Conservation (phyloP, 2,113 vertebrate genomes). For the Nanorana parkeri region DNA sequence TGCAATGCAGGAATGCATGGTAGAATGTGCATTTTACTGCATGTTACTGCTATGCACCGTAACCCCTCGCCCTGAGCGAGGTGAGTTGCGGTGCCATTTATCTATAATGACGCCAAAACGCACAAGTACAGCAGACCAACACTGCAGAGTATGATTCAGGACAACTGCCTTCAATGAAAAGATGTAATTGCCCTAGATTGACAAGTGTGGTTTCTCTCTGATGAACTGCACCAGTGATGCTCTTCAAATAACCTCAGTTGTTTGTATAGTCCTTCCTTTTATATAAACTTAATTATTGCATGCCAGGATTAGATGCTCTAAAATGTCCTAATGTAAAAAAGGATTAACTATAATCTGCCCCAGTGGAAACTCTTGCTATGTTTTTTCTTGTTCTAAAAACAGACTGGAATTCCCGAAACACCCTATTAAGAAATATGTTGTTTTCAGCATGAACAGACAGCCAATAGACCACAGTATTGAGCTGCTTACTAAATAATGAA, state of each 20-base stretch:
- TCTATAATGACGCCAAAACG: too few species aligned
- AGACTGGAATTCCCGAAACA: slow-evolving; percentile 14
- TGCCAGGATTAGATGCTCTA: slow-evolving; percentile 21
- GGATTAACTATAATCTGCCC: slow-evolving; percentile 36
- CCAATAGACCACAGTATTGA: too few species aligned
- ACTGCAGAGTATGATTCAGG: too few species aligned
- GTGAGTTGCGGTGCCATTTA: too few species aligned
- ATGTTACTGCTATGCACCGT: too few species aligned
- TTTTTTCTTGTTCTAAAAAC: slow-evolving; percentile 27
- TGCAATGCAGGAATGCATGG: too few species aligned
- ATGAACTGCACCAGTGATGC: slow-evolving; percentile 4
- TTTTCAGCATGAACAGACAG: too few species aligned
- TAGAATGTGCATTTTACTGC: too few species aligned
- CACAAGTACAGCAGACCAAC: too few species aligned
- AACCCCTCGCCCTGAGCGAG: too few species aligned
- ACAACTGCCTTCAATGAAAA: too few species aligned
- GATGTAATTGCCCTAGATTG: neutral
- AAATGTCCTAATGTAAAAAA: slow-evolving; percentile 34
- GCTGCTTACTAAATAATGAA: too few species aligned
- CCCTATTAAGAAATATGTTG: neutral
- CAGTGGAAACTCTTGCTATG: slow-evolving; percentile 29
- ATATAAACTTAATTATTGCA: slow-evolving; percentile 25
- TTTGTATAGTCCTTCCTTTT: slow-evolving; percentile 20
- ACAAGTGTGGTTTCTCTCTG: neutral
- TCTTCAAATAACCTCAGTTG: slow-evolving; percentile 29